Conservation (phyloP, 2,113 vertebrate genomes). For the Poeciliopsis prolifica region DNA sequence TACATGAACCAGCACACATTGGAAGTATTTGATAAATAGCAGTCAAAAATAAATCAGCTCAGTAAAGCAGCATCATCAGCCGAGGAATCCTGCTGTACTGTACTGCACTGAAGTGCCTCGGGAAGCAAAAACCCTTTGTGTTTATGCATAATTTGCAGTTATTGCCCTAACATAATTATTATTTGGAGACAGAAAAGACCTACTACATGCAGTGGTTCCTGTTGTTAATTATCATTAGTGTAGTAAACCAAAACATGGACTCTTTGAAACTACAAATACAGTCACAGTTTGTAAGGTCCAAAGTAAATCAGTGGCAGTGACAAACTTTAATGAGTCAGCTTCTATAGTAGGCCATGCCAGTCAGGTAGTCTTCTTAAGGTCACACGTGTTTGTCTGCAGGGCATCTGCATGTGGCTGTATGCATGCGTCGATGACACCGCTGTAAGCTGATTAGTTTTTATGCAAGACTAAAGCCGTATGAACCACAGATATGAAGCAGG, state of each 20-base stretch:
- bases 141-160: neutral
- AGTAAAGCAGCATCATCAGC: neutral
- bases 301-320: conserved; percentile 16
- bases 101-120: neutral
- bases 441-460: conserved; percentile 72
- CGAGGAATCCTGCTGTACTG: neutral
- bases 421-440: conserved; percentile 54
- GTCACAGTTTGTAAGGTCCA: neutral
- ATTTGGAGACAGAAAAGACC: neutral
- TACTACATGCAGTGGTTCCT: neutral
- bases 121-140: neutral
- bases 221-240: neutral
- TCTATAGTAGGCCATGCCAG: conserved; percentile 16
- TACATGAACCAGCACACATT: conserved; percentile 3
- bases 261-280: neutral
- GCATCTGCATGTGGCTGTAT: conserved; percentile 22
- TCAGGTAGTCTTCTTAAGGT: conserved; percentile 46
- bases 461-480: conserved; percentile 57
- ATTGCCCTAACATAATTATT: neutral
- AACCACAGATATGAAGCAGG: conserved; percentile 56
- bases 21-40: conserved; percentile 6
- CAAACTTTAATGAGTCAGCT: conserved; percentile 16
- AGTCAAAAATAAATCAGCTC: conserved; percentile 18
- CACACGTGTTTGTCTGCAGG: conserved; percentile 23
- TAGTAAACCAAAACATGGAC: neutral